These are phyloP conservation scores for Colletes gigas DNA, from an alignment of 1,140 invertebrate genomes.

Conservation along the genomic window DNA sequence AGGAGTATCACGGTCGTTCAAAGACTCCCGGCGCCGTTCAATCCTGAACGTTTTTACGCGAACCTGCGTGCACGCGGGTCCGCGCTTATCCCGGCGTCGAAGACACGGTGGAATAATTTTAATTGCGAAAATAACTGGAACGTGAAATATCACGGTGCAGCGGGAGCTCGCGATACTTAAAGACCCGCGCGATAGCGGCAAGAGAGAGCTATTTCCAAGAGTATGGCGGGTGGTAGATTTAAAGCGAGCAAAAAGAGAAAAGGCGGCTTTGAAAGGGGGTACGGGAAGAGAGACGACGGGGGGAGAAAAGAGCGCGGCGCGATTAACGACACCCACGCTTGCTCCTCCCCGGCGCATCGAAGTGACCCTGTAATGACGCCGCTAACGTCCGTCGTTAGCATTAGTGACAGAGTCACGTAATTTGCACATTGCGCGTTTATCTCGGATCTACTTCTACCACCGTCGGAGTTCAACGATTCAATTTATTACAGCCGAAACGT, in stretches of 20 bases:
- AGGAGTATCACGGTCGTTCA: background rate
- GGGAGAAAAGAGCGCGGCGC: background rate
- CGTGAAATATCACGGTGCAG: background rate
- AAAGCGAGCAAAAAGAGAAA: background rate
- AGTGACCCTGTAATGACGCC: slow-evolving; percentile 40
- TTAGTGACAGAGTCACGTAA: slow-evolving; percentile 36
- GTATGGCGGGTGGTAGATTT: background rate
- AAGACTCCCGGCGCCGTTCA: background rate
- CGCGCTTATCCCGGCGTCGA: background rate
- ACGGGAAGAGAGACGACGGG: background rate
- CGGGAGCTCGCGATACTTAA: background rate
- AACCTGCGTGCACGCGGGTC: background rate
- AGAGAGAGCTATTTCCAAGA: slow-evolving; percentile 15
- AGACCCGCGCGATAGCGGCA: background rate
- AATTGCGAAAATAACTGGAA: slow-evolving; percentile 5
- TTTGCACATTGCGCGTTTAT: slow-evolving; percentile 25
- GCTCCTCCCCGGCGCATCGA: slow-evolving; percentile 14
- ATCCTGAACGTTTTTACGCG: background rate
- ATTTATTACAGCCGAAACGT: slow-evolving; percentile 16
- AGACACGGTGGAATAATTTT: slow-evolving; percentile 4
- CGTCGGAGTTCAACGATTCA: background rate
- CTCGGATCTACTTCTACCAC: background rate
- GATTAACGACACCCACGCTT: slow-evolving; percentile 42
- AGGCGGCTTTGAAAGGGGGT: background rate
- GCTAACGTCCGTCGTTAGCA: slow-evolving; percentile 41